Evolutionary conservation across 2,888 invertebrate genomes (phyloP).

Genomic region (Coremacera marginata): DNA sequence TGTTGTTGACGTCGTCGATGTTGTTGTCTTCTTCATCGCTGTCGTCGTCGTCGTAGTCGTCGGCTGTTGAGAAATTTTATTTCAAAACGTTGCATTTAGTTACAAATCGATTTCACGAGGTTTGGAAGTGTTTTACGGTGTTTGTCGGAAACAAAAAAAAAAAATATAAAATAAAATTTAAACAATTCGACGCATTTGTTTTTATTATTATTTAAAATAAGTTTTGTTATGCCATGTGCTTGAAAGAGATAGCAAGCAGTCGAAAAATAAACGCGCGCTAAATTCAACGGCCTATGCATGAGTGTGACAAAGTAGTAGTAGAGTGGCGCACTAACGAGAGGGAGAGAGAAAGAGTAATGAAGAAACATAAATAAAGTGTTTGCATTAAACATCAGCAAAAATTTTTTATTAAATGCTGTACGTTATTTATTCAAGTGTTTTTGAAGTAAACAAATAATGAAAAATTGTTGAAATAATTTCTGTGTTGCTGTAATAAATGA

Average conservation of each 20-base stretch:
- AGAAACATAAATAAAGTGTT: not conserved
- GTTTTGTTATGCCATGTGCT: not conserved
- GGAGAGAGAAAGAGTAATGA: constrained; percentile 5
- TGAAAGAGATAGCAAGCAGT: constrained; percentile 5
- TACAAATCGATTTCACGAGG: constrained; percentile 67
- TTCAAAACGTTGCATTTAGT: constrained; percentile 61
- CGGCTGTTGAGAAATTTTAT: constrained; percentile 62
- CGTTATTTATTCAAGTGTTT: not conserved
- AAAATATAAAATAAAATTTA: not conserved
- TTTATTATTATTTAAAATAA: not conserved
- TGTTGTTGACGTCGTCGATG: not conserved
- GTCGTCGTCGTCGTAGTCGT: constrained; percentile 32
- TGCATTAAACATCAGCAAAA: not conserved
- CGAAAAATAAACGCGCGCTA: constrained; percentile 9
- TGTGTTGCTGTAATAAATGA: not conserved
- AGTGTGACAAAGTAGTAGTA: not conserved
- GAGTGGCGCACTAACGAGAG: not conserved
- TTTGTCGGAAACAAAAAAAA: constrained; percentile 56
- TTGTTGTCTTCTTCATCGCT: not conserved
- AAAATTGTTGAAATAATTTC: not conserved
- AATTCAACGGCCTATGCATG: not conserved
- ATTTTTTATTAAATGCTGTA: not conserved
- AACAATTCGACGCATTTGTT: not conserved
- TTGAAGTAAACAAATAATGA: not conserved
- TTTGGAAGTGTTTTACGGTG: constrained; percentile 62